These are phyloP conservation scores for Drosophila multiciliata DNA, from an alignment of 2,888 invertebrate genomes.

Conservation along the genomic window DNA sequence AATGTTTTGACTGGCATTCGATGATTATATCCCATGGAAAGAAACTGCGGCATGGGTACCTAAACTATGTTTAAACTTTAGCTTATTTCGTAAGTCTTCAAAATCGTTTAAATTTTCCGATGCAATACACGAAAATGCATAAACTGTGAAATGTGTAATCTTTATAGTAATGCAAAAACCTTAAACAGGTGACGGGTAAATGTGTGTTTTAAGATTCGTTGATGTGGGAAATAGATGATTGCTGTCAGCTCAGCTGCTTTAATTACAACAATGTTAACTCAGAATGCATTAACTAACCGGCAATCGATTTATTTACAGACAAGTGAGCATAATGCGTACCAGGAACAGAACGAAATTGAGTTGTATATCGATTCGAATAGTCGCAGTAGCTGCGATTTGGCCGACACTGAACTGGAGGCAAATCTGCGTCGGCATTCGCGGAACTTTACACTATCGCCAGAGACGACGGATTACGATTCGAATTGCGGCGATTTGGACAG, in stretches of 20 bases:
- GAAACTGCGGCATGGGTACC: neutral
- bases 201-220: neutral
- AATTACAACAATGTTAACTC: neutral
- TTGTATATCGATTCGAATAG: slow-evolving; percentile 85
- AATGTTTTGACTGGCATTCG: neutral
- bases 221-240: neutral
- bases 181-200: neutral
- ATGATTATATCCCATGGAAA: neutral
- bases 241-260: neutral
- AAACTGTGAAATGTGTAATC: neutral
- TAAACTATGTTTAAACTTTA: neutral
- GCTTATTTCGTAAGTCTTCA: neutral
- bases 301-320: slow-evolving; percentile 23
- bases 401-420: slow-evolving; percentile 83
- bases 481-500: slow-evolving; percentile 95
- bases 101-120: neutral
- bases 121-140: neutral
- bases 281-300: neutral
- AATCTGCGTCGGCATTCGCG: slow-evolving; percentile 87
- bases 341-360: slow-evolving; percentile 84
- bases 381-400: slow-evolving; percentile 84
- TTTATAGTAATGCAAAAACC: neutral
- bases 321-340: slow-evolving; percentile 74
- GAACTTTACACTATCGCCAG: slow-evolving; percentile 95
- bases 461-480: slow-evolving; percentile 95